Evolutionary conservation across 2,888 invertebrate genomes (phyloP), one percentile per base, ranked within the genome.

Genomic region (Agelastica alni): DNA sequence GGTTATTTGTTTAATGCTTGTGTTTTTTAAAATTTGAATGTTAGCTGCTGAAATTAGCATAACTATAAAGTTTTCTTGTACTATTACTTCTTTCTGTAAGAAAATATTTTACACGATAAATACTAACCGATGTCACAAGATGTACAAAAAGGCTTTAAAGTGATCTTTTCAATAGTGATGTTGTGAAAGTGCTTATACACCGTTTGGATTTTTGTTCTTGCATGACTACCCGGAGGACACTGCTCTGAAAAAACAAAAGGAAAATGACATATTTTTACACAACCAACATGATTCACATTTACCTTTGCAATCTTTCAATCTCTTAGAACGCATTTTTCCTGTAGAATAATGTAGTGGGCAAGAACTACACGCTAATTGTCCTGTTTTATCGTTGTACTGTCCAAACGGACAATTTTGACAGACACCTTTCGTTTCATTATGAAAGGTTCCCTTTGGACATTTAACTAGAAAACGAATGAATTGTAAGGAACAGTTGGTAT

Each of bases 371-470:
- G 75, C 68, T 1, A 74, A 70, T 53, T 83, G 80, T 2, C 83
- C 86, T 22, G 78, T 75, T 28, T 73, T 63, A 18, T 81, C 78
- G 62, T 84, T 86, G 66, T 82, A 87, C n/a, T 78, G 79, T 2
- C 86, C 86, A 44, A 80, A 72, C 6, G 77, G 75, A 67, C 87
- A 87, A 20, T 81, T 76, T 55, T 81, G 79, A 62, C 87, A 87
- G n/a, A 70, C 71, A 58, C 79, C 77, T 3, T 69, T 73, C 1
- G 79, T 76, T 2, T 75, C 72, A 68, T 85, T 82, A 68, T 83
- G 84, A 69, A 82, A 85, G 0, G 85, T 84, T 9, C 87, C 87
- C 57, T 79, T 73, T 2, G 86, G 84, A 68, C 87, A 87, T 69
- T 81, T 80, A 4, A 85, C 87, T 75, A 49, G 51, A 69, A 69